A percentile compares a stretch with the other conserved stretches of the same genome.
Conservation (phyloP, 2,888 invertebrate genomes). For the Sarcophaga subvicina region DNA sequence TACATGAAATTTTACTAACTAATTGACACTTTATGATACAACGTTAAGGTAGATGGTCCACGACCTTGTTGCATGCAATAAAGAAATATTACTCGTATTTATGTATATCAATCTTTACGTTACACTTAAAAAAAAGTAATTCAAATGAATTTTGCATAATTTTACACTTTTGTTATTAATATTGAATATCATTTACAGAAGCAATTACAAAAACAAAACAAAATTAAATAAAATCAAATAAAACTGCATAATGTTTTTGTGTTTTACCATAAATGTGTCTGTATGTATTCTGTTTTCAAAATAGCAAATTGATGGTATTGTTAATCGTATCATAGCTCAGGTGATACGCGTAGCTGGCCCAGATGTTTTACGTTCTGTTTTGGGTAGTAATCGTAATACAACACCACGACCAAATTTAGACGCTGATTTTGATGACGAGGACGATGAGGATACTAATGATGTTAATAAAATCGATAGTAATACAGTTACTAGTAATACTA, state of each 20-base stretch:
- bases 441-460: slow-evolving; percentile 68
- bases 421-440: slow-evolving; percentile 81
- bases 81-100: not conserved
- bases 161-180: slow-evolving; percentile 20
- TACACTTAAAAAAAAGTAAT: slow-evolving; percentile 4
- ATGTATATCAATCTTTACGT: slow-evolving; percentile 25
- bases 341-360: slow-evolving; percentile 91
- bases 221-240: too few species aligned
- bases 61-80: slow-evolving; percentile 35
- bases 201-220: too few species aligned
- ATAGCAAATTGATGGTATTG: slow-evolving; percentile 81
- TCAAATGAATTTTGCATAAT: slow-evolving; percentile 33
- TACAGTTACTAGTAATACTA: slow-evolving; percentile 80
- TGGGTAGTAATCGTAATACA: slow-evolving; percentile 75
- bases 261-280: slow-evolving; percentile 47
- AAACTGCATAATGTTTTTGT: not conserved
- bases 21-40: not conserved
- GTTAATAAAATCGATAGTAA: slow-evolving; percentile 74
- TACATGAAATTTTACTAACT: slow-evolving; percentile 22
- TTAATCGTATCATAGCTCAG: slow-evolving; percentile 81
- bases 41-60: not conserved
- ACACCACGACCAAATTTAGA: slow-evolving; percentile 80
- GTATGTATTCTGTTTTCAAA: slow-evolving; percentile 62
- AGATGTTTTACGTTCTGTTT: slow-evolving; percentile 82
- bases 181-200: too few species aligned